Conservation (phyloP, 2,797 vertebrate species). For the Heliangelus exortis region DNA sequence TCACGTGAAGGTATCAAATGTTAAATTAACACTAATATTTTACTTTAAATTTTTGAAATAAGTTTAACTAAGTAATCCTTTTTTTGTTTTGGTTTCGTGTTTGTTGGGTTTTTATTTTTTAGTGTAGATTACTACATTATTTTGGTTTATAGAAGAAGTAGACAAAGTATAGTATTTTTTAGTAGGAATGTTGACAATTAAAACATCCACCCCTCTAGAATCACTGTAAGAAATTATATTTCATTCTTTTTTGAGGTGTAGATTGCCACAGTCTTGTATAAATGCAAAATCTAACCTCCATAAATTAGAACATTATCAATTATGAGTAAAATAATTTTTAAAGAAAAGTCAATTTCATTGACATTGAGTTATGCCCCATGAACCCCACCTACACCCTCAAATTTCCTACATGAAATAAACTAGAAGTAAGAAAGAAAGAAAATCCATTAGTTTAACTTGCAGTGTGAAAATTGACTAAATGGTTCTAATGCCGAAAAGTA, state of each 20-base stretch:
- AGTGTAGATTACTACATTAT: too few relatives aligned
- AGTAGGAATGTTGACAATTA: neutral
- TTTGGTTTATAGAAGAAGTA: neutral
- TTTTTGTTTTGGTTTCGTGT: neutral
- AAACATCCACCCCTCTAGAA: neutral
- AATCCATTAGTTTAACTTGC: neutral
- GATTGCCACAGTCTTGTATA: neutral
- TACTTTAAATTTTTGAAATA: neutral
- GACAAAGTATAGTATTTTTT: neutral
- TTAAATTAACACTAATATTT: neutral
- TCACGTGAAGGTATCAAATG: neutral
- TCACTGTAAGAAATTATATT: neutral
- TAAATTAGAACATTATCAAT: neutral
- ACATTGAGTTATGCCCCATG: neutral
- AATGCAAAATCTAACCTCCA: neutral
- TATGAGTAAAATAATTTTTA: neutral
- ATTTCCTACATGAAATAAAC: neutral
- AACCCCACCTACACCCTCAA: fast-evolving
- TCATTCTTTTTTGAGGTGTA: neutral
- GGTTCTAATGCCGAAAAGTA: neutral
- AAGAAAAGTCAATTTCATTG: neutral
- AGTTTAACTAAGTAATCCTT: neutral
- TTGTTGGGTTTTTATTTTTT: neutral
- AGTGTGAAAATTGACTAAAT: neutral
- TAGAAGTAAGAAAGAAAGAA: neutral